Percentiles rank a stretch among this genome's conserved stretches.
These are phyloP conservation scores for Sylvilagus bachmani DNA, from an alignment of 2,113 vertebrate genomes.

Conservation along the genomic window DNA sequence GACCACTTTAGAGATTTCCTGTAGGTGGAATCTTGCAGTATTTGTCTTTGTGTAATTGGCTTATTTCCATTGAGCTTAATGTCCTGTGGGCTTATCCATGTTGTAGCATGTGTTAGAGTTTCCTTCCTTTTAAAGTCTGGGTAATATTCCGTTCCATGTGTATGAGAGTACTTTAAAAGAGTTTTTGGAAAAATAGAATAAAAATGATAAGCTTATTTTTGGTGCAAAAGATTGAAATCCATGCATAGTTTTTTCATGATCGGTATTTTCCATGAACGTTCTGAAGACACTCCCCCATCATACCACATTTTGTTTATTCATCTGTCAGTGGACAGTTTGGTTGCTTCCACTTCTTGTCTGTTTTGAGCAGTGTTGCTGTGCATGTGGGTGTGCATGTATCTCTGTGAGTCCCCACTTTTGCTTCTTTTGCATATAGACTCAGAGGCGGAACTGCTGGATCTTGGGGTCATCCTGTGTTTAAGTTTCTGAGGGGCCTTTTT, in stretches of 20 bases:
- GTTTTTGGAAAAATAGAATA: no score
- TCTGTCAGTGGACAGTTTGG: rapidly evolving
- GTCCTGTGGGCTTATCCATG: neutral
- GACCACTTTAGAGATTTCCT: neutral
- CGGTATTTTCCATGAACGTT: no score
- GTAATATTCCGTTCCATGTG: rapidly evolving
- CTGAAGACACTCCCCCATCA: no score
- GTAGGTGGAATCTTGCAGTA: neutral
- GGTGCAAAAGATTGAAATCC: no score
- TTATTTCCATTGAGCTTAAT: neutral
- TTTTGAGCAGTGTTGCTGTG: neutral
- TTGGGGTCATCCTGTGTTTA: neutral
- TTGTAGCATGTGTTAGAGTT: neutral
- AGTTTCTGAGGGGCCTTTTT: neutral
- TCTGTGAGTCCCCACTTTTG: neutral
- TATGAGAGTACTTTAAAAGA: no score
- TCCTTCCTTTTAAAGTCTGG: neutral
- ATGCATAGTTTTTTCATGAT: no score
- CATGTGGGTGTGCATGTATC: neutral
- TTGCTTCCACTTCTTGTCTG: neutral
- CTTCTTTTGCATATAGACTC: neutral
- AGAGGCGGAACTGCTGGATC: neutral
- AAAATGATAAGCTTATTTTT: no score
- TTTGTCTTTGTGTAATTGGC: neutral
- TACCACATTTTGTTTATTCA: neutral